Conservation (phyloP, 1,140 invertebrate species). For the Papilio aristodemus region DNA sequence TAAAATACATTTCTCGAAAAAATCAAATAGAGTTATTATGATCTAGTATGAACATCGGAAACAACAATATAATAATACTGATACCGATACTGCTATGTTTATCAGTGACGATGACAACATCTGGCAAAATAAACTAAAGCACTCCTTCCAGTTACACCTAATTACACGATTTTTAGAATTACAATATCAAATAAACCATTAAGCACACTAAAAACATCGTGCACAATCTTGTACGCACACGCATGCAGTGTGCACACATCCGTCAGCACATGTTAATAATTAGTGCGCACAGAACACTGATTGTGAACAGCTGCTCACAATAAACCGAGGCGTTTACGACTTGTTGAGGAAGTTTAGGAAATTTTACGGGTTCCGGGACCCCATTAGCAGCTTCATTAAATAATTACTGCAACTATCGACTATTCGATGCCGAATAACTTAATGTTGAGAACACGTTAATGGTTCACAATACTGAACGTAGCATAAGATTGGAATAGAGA, state of each 20-base stretch:
- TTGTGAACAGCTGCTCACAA: slow-evolving; percentile 13
- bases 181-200: too few relatives aligned
- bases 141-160: too few relatives aligned
- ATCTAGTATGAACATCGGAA: too few relatives aligned
- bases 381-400: slow-evolving; percentile 25
- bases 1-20: neutral
- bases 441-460: neutral
- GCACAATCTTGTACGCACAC: neutral
- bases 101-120: too few relatives aligned
- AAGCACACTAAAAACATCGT: too few relatives aligned
- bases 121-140: too few relatives aligned
- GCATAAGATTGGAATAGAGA: neutral
- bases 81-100: too few relatives aligned
- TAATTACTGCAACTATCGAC: neutral
- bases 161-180: too few relatives aligned
- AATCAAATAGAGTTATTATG: too few relatives aligned
- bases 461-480: neutral
- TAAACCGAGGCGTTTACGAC: slow-evolving; percentile 22
- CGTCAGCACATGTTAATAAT: neutral
- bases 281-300: neutral
- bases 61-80: too few relatives aligned
- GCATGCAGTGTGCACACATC: neutral
- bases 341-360: slow-evolving; percentile 17
- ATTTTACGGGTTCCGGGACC: slow-evolving; percentile 13
- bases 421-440: neutral